These are phyloP conservation scores for Bursaphelenchus mucronatus DNA, from an alignment of 1,140 invertebrate species.

Conservation along the genomic window DNA sequence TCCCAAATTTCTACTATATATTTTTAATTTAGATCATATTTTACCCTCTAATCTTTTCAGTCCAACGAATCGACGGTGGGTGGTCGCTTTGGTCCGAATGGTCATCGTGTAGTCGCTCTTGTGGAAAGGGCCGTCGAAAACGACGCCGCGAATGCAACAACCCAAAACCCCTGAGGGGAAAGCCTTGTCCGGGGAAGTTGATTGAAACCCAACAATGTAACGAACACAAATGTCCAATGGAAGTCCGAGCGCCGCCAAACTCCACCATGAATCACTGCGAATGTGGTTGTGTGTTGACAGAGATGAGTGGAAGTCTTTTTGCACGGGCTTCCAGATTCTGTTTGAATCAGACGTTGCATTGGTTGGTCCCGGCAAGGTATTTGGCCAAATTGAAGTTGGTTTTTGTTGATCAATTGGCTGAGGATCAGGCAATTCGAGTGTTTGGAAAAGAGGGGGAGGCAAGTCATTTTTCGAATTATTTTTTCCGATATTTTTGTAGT, in stretches of 20 bases:
- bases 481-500: no score
- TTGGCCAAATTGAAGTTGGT: conserved; percentile 14
- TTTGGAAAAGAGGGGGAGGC: neutral
- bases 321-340: neutral
- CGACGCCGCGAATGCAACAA: conserved; percentile 66
- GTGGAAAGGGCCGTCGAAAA: conserved; percentile 79
- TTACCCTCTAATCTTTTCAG: conserved; percentile 28
- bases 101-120: conserved; percentile 77
- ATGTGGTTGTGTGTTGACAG: conserved; percentile 8
- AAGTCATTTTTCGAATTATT: no score
- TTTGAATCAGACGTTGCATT: conserved; percentile 1
- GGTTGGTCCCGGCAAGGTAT: neutral
- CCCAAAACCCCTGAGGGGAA: conserved; percentile 11
- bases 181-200: conserved; percentile 2
- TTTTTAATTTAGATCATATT: no score
- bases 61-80: conserved; percentile 70
- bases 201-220: conserved; percentile 14
- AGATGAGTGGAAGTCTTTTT: neutral
- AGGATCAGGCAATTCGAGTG: conserved; percentile 3
- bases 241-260: neutral
- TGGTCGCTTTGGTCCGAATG: conserved; percentile 81
- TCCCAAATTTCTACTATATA: no score
- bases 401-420: conserved; percentile 7
- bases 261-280: conserved; percentile 4
- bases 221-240: neutral